Evolutionary conservation across 2,888 invertebrate genomes (phyloP), one percentile per base, ranked within the genome.

Genomic region (Crepidodera aurea): DNA sequence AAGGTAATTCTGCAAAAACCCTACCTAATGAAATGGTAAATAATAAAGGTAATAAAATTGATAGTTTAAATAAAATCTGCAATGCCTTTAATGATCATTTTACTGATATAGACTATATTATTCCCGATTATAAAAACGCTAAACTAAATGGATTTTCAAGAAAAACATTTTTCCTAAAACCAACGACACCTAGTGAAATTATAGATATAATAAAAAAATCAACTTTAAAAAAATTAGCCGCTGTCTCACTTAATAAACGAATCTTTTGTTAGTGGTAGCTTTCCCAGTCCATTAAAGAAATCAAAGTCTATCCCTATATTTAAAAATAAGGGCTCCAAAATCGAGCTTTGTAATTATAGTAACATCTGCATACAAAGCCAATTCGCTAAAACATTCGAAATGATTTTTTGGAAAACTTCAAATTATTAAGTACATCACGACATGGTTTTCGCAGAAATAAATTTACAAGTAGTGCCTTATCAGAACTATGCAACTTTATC

Each of bases 311-410:
- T 48, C 15, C 48, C 48, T 12, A 25, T 22, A 19, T 40, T 37
- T 22, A 53, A 53, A 53, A 37, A 53, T 25, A 53, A 39, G 15
- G 40, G 53, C 19, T 40, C 53, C 22, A 40, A 12, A 40, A 19
- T 39, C 12, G 40, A 53, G 19, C 39, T 40, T 12, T 25, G 13
- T 22, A 53, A 53, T 25, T 53, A 53, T 15, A 53, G 53, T 22
- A 53, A 53, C 16, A 53, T 40, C 40, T 53, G 53, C 40, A 22
- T 40, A 40, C 53, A 53, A 15, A 53, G 25, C 39, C 39, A 53
- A 25, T 5, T 53, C 22, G 53, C 40, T 39, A 39, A 53, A 40
- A 53, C 39, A 19, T 39, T 53, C 12, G 40, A 53, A 39, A 51
- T 51, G 34, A 40, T 25, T 40, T 40, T 39, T 39, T 53, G 8